Percentiles rank a stretch among this genome's conserved stretches.
These are phyloP conservation scores for Gisinianus flammeolus DNA, from an alignment of 2,888 invertebrate genomes.

Conservation along the genomic window DNA sequence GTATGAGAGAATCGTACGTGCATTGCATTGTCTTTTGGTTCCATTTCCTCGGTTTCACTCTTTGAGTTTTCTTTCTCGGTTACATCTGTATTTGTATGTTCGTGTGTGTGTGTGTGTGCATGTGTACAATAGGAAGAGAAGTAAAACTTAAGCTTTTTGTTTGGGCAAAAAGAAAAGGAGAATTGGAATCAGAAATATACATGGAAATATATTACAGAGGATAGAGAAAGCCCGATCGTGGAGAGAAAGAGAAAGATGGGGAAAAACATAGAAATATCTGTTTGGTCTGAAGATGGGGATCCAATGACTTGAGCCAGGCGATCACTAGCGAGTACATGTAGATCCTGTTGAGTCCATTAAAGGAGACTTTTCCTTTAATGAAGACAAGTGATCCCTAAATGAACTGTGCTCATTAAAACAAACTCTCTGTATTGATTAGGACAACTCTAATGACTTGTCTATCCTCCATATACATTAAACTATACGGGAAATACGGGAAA, in stretches of 20 bases:
- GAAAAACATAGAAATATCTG: not conserved
- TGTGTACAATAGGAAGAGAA: not conserved
- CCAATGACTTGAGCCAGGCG: too few relatives aligned
- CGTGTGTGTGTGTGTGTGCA: too few relatives aligned
- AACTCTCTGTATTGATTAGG: slow-evolving; percentile 42
- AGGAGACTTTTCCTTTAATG: slow-evolving; percentile 41
- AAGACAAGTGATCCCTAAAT: slow-evolving; percentile 48
- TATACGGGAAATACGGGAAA: too few relatives aligned
- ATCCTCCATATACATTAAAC: too few relatives aligned
- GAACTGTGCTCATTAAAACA: slow-evolving; percentile 46
- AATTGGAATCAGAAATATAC: not conserved
- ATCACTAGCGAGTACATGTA: too few relatives aligned
- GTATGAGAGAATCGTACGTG: slow-evolving; percentile 24
- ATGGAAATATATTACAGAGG: too few relatives aligned
- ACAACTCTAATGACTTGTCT: slow-evolving; percentile 38
- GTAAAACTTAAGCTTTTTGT: slow-evolving; percentile 3
- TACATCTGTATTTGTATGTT: not conserved
- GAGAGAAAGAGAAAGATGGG: not conserved
- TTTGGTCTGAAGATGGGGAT: too few relatives aligned
- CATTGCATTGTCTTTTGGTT: slow-evolving; percentile 10
- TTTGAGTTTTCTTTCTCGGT: not conserved
- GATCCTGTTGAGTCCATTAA: slow-evolving; percentile 36
- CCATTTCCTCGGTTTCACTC: not conserved
- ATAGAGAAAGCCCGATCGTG: too few relatives aligned
- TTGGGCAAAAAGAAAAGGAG: not conserved